Conservation (phyloP, 2,113 vertebrate genomes). For the Chrysochloris asiatica region DNA sequence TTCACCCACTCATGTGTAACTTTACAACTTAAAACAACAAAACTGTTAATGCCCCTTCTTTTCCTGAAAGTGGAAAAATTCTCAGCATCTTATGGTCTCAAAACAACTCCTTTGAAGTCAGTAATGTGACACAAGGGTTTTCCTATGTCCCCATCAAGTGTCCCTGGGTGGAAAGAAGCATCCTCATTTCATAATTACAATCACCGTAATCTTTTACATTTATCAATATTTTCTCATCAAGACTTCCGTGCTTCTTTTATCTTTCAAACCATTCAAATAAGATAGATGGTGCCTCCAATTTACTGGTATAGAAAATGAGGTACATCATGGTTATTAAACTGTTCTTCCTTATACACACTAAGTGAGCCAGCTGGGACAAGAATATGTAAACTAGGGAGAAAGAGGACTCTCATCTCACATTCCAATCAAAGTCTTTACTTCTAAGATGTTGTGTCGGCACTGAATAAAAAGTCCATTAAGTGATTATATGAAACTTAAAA, state of each 20-base stretch:
- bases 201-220: not conserved
- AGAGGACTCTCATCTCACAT: not conserved
- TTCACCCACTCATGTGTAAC: constrained; percentile 5
- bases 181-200: not conserved
- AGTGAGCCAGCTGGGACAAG: not conserved
- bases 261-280: not conserved
- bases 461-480: not conserved
- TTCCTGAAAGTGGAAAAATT: not conserved
- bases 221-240: not conserved
- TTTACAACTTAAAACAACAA: constrained; percentile 54
- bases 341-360: not conserved
- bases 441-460: not conserved
- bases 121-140: not conserved
- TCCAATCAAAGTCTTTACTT: not conserved
- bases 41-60: not conserved
- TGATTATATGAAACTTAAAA: not conserved
- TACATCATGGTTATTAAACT: not conserved
- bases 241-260: not conserved
- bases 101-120: constrained; percentile 26
- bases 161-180: not conserved
- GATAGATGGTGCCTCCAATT: not conserved
- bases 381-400: not conserved
- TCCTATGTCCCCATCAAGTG: not conserved
- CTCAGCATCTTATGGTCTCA: not conserved
- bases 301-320: constrained; percentile 25